Evolutionary conservation across 2,797 vertebrate genomes (phyloP), one percentile per base, ranked within the genome.

Genomic region (Spinus olivaceus): DNA sequence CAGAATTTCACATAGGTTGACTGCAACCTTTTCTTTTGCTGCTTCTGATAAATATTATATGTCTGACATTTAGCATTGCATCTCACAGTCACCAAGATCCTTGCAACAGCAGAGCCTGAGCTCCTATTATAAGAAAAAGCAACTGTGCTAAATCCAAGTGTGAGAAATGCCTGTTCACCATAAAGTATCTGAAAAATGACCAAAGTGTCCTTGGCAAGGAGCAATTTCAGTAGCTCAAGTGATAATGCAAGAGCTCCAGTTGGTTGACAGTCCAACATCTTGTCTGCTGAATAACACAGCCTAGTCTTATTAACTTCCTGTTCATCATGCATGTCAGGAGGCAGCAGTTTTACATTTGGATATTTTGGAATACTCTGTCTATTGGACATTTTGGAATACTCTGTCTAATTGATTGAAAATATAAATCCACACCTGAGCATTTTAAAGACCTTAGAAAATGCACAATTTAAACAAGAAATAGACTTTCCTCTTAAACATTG

Each of bases 1-100:
- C 80, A 60, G 69, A 64, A 46, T 72, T 90, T 83, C 86, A 51
- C 1, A 0, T 23, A 46, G 69, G 12, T 24, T 39, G 46, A 41
- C 53, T 71, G 37, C 77, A 95, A 88, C 69, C 69, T 89, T 95
- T 94, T 87, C 27, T 76, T 67, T 50, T 61, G 77, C 46, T 88
- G 20, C 37, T 74, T 86, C 27, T 93, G 41, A 92, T 92, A 95
- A 92, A 90, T 95, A 86, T 86, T 93, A 30, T 46, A 92, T 86
- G n/a, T 35, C 77, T 95, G 93, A 92, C 86, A 94, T 94, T 95
- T 92, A 74, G 65, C 50, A 47, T 84, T 71, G 49, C 12, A 28
- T 71, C 88, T 92, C 63, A 28, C 37, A 46, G 23, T 74, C 42
- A 71, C 82, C 8, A 51, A 49, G 46, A 83, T 90, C 37, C 27